Conservation (phyloP, 1,140 invertebrate species). For the Asobara japonica region DNA sequence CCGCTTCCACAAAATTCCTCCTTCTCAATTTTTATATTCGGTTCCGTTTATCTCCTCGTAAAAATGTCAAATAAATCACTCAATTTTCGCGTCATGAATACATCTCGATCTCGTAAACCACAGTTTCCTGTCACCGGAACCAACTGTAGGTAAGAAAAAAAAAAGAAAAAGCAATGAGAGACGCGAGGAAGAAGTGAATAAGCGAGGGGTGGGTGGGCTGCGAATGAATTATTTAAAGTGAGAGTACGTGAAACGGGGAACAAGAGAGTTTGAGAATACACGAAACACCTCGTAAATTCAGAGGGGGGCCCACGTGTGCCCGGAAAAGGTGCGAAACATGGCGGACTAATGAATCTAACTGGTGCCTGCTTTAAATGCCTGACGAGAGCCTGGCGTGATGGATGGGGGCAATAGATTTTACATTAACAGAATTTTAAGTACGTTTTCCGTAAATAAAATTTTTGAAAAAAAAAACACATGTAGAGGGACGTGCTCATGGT, state of each 20-base stretch:
- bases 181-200: neutral
- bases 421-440: conserved; percentile 29
- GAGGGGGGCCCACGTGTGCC: conserved; percentile 41
- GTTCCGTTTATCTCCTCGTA: conserved; percentile 34
- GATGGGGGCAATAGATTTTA: conserved; percentile 21
- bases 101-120: conserved; percentile 49
- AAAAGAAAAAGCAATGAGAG: neutral
- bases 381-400: conserved; percentile 12
- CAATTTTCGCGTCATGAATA: conserved; percentile 56
- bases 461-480: too few relatives aligned
- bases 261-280: conserved; percentile 23
- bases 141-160: neutral
- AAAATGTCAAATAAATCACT: conserved; percentile 22
- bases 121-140: conserved; percentile 47
- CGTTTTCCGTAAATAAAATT: too few relatives aligned
- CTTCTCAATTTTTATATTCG: neutral
- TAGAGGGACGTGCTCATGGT: too few relatives aligned
- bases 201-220: neutral
- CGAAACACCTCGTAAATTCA: conserved; percentile 43
- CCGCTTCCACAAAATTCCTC: too few relatives aligned
- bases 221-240: conserved; percentile 38
- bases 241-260: neutral
- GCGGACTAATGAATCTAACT: conserved; percentile 50
- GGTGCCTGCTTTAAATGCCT: conserved; percentile 45
- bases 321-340: conserved; percentile 51